phyloP scores from a whole-genome alignment of 2,797 vertebrate genomes.

The Nyctalus aviator region DNA sequence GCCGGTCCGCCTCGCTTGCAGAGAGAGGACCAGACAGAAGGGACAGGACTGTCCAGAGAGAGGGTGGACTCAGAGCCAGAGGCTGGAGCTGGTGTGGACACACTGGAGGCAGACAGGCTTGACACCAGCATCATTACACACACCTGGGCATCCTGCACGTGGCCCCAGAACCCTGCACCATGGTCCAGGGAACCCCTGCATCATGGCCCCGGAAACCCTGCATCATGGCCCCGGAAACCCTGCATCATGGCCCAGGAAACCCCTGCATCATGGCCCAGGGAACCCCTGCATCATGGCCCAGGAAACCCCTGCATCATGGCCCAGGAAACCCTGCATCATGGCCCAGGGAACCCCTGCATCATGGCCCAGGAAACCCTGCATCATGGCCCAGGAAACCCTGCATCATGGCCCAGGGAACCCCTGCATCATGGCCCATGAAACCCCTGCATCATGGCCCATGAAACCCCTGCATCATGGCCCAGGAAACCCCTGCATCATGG shows the following conservation, averaged over 20 bases:
- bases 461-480: no score
- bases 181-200: background rate
- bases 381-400: no score
- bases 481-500: no score
- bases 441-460: background rate
- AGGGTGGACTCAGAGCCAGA: fast-evolving
- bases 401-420: background rate
- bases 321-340: no score
- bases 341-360: background rate
- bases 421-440: background rate
- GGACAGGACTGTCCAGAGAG: fast-evolving
- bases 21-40: background rate
- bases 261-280: background rate
- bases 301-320: no score
- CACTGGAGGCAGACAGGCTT: fast-evolving
- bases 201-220: no score
- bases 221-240: background rate
- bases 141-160: fast-evolving
- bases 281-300: no score
- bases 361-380: background rate
- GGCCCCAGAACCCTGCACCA: no score
- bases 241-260: background rate
- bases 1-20: background rate
- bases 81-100: fast-evolving
- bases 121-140: fast-evolving